Base-by-base conservation (phyloP, 2,113 vertebrate genomes). In the Okapia johnstoni region DNA sequence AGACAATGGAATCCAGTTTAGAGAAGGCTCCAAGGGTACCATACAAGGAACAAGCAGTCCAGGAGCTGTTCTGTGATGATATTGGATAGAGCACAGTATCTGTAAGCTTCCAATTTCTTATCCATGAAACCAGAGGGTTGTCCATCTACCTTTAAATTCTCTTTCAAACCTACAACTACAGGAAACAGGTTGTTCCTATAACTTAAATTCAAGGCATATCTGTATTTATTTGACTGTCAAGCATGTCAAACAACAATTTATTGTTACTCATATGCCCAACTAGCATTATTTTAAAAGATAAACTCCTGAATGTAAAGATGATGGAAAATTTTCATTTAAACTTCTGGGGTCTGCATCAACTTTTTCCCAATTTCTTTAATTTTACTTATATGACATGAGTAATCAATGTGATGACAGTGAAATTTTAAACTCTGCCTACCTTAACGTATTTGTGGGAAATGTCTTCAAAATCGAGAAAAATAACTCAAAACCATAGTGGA, bases 201-300 rank as follows among this genome's bases (percentile, higher is more conserved):
- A 80, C 25, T 58, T 50, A 25, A 96, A 94, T 33, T 60, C 60
- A 95, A 95, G n/a, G 25, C 36, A 54, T 73, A 16, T 55, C 43
- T 80, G 21, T 80, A 60, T 83, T 50, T 84, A 61, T 14, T 80
- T 88, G 85, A 88, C 57, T 79, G 26, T 95, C 40, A 55, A 63
- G 25, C 23, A 58, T 80, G 36, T 48, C 66, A 60, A 28, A 48
- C 23, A 94, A 73, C n/a, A 61, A 33, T 83, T 52, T 87, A 40
- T 23, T 57, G 9, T 63, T 52, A 92, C 13, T 87, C 48, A 48
- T 48, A 48, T 80, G 52, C 25, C 58, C 54, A 96, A 73, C 12
- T 57, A 63, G 17, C 52, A 77, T 94, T 96, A 70, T 91, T 81
- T 97, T 96, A 43, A 81, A 81, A 54, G 50, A 77, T 90, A 90